Evolutionary conservation across 2,888 invertebrate species (phyloP).

Genomic region (Hermaeophaga mercurialis): DNA sequence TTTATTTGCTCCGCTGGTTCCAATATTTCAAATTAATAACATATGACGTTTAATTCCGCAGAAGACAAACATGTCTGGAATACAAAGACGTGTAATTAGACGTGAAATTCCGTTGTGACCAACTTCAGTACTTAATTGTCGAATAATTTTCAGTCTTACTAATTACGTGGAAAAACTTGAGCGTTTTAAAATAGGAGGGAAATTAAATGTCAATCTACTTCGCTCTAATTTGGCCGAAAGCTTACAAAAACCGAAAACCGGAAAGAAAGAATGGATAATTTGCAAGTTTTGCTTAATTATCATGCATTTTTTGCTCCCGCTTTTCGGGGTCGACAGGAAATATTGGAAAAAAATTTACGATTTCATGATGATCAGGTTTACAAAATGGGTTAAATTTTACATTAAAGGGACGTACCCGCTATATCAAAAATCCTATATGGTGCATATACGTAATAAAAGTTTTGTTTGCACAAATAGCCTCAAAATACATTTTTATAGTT

Average conservation of each 20-base stretch:
- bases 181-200: conserved; percentile 37
- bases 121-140: conserved; percentile 21
- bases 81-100: conserved; percentile 14
- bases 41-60: conserved; percentile 7
- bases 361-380: too few species aligned
- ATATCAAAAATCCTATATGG: too few species aligned
- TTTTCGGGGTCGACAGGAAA: not conserved
- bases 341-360: not conserved
- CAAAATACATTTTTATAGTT: too few species aligned
- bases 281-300: conserved; percentile 33
- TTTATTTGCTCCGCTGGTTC: too few species aligned
- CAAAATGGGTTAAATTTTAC: too few species aligned
- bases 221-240: conserved; percentile 31
- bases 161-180: conserved; percentile 38
- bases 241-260: conserved; percentile 28
- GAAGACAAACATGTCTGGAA: conserved; percentile 6
- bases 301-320: conserved; percentile 14
- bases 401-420: too few species aligned
- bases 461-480: too few species aligned
- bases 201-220: conserved; percentile 42
- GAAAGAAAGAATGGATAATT: conserved; percentile 31
- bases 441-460: too few species aligned
- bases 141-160: conserved; percentile 32
- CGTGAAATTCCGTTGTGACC: conserved; percentile 20
- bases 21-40: not conserved